Base-by-base conservation (phyloP, 2,113 vertebrate genomes). In the Ammodytes dubius region DNA sequence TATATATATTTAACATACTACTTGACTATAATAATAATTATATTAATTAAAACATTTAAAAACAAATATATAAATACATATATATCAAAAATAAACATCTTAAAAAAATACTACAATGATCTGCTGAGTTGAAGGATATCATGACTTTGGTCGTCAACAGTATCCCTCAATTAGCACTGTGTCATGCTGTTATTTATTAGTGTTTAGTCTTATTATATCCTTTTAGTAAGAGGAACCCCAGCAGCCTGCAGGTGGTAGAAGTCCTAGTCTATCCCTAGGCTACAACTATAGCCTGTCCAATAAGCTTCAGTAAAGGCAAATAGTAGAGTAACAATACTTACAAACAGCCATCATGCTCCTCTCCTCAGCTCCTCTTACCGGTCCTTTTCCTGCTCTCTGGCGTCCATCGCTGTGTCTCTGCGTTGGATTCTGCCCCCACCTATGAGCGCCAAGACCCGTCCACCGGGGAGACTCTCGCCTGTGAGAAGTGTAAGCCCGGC, bases 401-500 rank as follows among this genome's bases (percentile, higher is more conserved):
- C 0, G 14, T 37, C 17, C 35, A 46, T 39, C 10, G 47, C 12
- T 19, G 52, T 4, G 40, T 17, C 6, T 42, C 14, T 0, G 7
- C 3, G 4, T n/a, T 40, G 3, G 47, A 70, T 0, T 2, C 42
- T 4, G 7, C 11, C 17, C 85, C 47, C 35, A 93, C 87, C 11
- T 94, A 89, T 19, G 2, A 77, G 9, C 14, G 67, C 66, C 35
- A 0, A 4, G 84, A 94, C 66, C 79, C 65, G 0, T 0, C 0
- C 1, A 90, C 81, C 0, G 85, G 91, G 0, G 1, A 73, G 12
- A 78, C 3, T 0, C 83, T 93, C n/a, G 45, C 0, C 15, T 96
- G 95, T 8, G 0, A 2, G 4, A 86, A n/a, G 63, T 95, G 95
- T 68, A 86, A 73, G 2, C 88, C 94, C 0, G 95, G 95, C 1